Evolutionary conservation across 2,888 invertebrate species (phyloP), one percentile per base, ranked within the genome.

Genomic region (Dicycla oo): DNA sequence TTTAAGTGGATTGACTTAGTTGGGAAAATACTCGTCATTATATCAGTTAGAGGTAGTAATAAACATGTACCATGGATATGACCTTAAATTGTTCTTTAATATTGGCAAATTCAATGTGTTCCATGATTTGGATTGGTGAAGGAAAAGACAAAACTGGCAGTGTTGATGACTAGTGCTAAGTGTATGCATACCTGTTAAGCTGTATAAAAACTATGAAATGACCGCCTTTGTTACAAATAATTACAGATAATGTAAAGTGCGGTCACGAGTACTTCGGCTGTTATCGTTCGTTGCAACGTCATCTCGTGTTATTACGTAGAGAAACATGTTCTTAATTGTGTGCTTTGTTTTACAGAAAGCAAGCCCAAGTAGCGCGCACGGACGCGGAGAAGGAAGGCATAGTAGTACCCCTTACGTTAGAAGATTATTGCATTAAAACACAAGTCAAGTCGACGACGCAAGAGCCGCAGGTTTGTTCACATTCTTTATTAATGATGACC

Each of bases 361-460:
- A 99, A 97, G 99, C 99, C 23, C 97, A 98, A 92, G 98, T 98
- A 34, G 99, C 99, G 47, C 98, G 99, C 90, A 97, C 98, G 65
- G 99, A 99, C 84, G 99, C 99, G 0, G 99, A 99, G 92, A 98
- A 98, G 83, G 99, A 99, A 94, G 99, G 99, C 83, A 99, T 99
- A 81, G 98, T 98, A 69, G 99, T 99, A 87, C 99, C 99, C 18
- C 97, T 98, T 87, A 99, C 99, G 4, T 96, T 99, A 91, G 99
- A 99, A 96, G 99, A 99, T 94, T 99, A 99, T 95, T 99, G 99
- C 95, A 98, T 99, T 91, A 98, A 98, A 94, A 98, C 98, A 60
- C 98, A 98, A 93, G 98, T 98, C 85, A 98, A 98, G 96, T 98
- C 98, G 18, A 97, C 97, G 86, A 98, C 98, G 88, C 98, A 98